Conservation (phyloP, 1,140 invertebrate species). For the Brachionus angularis region DNA sequence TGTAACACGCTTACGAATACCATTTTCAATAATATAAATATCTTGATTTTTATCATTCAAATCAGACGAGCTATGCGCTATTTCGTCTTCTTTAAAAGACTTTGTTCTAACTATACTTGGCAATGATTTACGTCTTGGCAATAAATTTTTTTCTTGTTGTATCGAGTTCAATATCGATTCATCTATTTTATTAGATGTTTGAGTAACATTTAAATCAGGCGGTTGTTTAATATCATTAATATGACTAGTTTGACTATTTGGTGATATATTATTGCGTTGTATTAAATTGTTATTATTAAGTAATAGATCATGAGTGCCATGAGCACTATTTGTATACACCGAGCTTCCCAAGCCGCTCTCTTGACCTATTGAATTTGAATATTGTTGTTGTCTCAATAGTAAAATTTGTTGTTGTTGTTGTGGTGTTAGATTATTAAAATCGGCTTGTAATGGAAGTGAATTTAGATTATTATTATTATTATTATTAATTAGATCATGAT, state of each 20-base stretch:
- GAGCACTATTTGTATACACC: conserved; percentile 32
- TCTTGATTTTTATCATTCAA: conserved; percentile 47
- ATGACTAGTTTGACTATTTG: too few species aligned
- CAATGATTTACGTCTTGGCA: conserved; percentile 41
- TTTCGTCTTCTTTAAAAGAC: conserved; percentile 43
- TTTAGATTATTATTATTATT: too few species aligned
- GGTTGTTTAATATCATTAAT: too few species aligned
- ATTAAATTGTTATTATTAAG: background rate
- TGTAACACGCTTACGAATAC: conserved; percentile 55
- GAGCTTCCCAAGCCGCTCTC: conserved; percentile 11
- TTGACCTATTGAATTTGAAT: conserved; percentile 36
- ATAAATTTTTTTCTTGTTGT: too few species aligned
- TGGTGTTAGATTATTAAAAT: background rate
- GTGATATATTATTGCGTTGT: conserved; percentile 18
- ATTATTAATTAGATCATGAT: background rate
- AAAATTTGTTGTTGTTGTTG: conserved; percentile 23
- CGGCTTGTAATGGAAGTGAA: too few species aligned
- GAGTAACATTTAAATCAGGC: too few species aligned
- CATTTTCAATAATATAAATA: conserved; percentile 58
- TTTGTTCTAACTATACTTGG: conserved; percentile 42
- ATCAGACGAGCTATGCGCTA: conserved; percentile 20
- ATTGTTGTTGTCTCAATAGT: conserved; percentile 24
- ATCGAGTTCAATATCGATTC: too few species aligned
- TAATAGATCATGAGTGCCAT: conserved; percentile 5
- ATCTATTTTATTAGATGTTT: too few species aligned